These are phyloP conservation scores for Scaptomyza caliginosa DNA, from an alignment of 2,888 invertebrate species.

Conservation along the genomic window DNA sequence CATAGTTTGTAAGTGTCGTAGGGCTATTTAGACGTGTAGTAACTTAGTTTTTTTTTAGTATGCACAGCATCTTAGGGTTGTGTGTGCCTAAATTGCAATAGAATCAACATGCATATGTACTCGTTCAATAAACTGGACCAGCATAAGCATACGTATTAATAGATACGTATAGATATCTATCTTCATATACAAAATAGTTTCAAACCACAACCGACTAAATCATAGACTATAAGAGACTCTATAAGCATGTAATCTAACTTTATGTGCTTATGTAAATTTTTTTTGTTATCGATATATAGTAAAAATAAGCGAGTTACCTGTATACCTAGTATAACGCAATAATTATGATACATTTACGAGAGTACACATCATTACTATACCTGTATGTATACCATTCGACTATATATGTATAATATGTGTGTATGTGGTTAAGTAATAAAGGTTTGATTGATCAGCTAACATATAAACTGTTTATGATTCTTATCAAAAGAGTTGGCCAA, in stretches of 20 bases:
- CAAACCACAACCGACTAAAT: slow-evolving; percentile 18
- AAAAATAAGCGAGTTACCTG: slow-evolving; percentile 46
- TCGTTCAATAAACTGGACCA: slow-evolving; percentile 12
- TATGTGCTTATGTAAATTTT: slow-evolving; percentile 30
- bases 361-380: neutral
- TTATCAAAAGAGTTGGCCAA: too few species aligned
- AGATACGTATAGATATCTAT: neutral
- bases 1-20: slow-evolving; percentile 51
- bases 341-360: slow-evolving; percentile 27
- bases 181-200: slow-evolving; percentile 6
- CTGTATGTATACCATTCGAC: neutral
- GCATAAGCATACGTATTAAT: neutral
- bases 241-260: neutral
- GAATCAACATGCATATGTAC: slow-evolving; percentile 4
- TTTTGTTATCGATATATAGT: slow-evolving; percentile 29
- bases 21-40: slow-evolving; percentile 16
- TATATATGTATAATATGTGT: slow-evolving; percentile 9
- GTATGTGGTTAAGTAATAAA: slow-evolving; percentile 51
- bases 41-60: neutral
- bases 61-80: slow-evolving; percentile 19
- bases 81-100: slow-evolving; percentile 14
- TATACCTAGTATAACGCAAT: slow-evolving; percentile 22
- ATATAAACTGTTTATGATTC: neutral
- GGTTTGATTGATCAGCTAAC: slow-evolving; percentile 31
- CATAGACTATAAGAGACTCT: slow-evolving; percentile 6